Evolutionary conservation across 1,140 invertebrate species (phyloP).

Genomic region (Drosophila pandora): DNA sequence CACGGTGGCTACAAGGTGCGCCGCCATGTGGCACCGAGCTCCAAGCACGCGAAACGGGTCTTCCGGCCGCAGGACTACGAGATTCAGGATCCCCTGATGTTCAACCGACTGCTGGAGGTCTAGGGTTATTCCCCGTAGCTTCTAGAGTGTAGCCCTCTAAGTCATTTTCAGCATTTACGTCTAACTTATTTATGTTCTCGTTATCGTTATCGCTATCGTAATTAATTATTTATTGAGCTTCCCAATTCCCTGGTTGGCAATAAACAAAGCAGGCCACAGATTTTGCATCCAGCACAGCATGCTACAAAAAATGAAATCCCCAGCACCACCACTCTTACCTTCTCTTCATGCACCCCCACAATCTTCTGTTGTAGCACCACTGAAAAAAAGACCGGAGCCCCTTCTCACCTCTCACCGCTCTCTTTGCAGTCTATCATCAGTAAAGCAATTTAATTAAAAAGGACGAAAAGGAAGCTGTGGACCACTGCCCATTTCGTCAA

Average conservation of each 20-base stretch:
- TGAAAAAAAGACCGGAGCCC: constrained; percentile 15
- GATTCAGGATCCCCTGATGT: constrained; percentile 74
- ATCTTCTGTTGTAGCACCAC: constrained; percentile 27
- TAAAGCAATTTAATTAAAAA: constrained; percentile 31
- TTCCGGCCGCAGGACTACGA: constrained; percentile 70
- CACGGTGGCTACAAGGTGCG: constrained; percentile 71
- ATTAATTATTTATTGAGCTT: constrained; percentile 57
- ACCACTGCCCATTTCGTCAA: constrained; percentile 54
- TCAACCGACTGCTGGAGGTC: constrained; percentile 75
- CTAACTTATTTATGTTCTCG: constrained; percentile 67
- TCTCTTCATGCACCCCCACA: constrained; percentile 13
- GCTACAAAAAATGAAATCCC: constrained; percentile 22
- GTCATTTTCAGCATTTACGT: constrained; percentile 76
- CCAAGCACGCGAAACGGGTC: constrained; percentile 19
- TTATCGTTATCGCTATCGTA: constrained; percentile 23
- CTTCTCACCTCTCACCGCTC: constrained; percentile 68
- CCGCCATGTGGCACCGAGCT: constrained; percentile 48
- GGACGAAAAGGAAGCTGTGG: constrained; percentile 59
- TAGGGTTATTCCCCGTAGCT: constrained; percentile 30
- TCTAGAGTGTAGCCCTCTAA: constrained; percentile 64
- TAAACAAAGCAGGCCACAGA: constrained; percentile 20
- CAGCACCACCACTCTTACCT: constrained; percentile 31
- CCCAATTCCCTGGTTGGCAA: constrained; percentile 21
- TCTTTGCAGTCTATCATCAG: constrained; percentile 77
- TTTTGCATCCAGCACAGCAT: constrained; percentile 61